Evolutionary conservation across 2,888 invertebrate species (phyloP), one percentile per base, ranked within the genome.

Genomic region (Ophion ventricosus): DNA sequence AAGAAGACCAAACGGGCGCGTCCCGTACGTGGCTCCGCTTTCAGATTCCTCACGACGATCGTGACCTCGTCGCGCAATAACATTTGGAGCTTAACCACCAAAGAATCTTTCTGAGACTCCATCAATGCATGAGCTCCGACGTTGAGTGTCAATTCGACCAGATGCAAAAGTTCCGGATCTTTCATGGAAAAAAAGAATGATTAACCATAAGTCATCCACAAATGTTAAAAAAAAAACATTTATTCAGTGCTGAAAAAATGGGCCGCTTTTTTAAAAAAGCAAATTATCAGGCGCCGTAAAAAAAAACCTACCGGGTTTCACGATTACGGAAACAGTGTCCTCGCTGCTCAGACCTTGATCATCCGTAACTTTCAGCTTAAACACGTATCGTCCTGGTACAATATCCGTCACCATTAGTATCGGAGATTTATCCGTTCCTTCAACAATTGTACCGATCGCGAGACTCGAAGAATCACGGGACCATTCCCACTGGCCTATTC

Each of bases 291-390:
- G 7, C 5, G 35, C 23, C 43, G 11, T 8, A 17, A 23, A 43
- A 10, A 11, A 63, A 54, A 56, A 63, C 29, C 87, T 91, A 95
- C 95, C 95, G 89, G 94, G 93, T 91, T 97, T 97, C 0, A 99
- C 97, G 88, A 96, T 95, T 88, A 99, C 95, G 77, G 97, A 97
- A 26, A 97, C 97, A 0, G 97, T 96, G 92, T 98, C 98, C 20
- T 96, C 96, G 87, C 96, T 96, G 0, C 96, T 96, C 77, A 97
- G 94, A 0, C 98, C 98, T 92, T 98, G 98, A 87, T 97, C 97
- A 93, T 99, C 99, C 59, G 95, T 96, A 0, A 99, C 98, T n/a
- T 96, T 97, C 80, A 99, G 94, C 90, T 96, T 97, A 91, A 98
- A 98, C 1, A 98, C 96, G 92, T 98, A 99, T 86, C 97, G 95